phyloP scores from a whole-genome alignment of 2,888 invertebrate species.

The Alsophila aescularia region DNA sequence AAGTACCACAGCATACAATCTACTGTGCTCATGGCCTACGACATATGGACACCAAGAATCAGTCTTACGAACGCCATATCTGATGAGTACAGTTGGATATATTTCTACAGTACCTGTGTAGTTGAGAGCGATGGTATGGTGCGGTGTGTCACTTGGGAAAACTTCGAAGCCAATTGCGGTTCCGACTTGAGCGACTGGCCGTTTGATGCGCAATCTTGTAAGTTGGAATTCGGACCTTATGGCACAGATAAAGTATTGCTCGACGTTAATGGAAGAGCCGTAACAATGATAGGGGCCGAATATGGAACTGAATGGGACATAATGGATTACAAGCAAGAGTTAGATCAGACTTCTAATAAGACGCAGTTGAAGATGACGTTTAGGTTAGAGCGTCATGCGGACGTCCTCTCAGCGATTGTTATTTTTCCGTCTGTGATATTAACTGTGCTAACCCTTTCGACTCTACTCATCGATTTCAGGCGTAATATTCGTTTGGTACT shows the following conservation, averaged over 20 bases:
- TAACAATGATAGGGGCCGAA: slow-evolving; percentile 40
- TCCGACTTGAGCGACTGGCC: slow-evolving; percentile 54
- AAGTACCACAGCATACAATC: slow-evolving; percentile 43
- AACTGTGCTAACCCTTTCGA: slow-evolving; percentile 42
- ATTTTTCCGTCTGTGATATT: slow-evolving; percentile 51
- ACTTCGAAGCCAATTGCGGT: slow-evolving; percentile 33
- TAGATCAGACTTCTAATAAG: slow-evolving; percentile 29
- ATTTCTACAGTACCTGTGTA: slow-evolving; percentile 30
- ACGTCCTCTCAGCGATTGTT: slow-evolving; percentile 45
- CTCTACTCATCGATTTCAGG: slow-evolving; percentile 48
- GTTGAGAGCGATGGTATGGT: slow-evolving; percentile 40
- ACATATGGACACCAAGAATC: slow-evolving; percentile 47
- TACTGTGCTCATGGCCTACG: slow-evolving; percentile 1
- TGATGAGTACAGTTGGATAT: background rate
- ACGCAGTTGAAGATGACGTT: slow-evolving; percentile 49
- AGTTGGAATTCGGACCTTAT: slow-evolving; percentile 35
- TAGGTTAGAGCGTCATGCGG: slow-evolving; percentile 52
- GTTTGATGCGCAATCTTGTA: slow-evolving; percentile 50
- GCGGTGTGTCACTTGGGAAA: slow-evolving; percentile 20
- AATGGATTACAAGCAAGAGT: slow-evolving; percentile 42
- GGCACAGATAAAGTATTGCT: slow-evolving; percentile 27
- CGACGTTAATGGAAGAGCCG: slow-evolving; percentile 29
- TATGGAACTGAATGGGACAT: slow-evolving; percentile 57
- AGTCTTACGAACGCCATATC: slow-evolving; percentile 39
- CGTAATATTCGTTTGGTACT: slow-evolving; percentile 42